Conservation (phyloP, 2,888 invertebrate genomes). For the Seira musarum region DNA sequence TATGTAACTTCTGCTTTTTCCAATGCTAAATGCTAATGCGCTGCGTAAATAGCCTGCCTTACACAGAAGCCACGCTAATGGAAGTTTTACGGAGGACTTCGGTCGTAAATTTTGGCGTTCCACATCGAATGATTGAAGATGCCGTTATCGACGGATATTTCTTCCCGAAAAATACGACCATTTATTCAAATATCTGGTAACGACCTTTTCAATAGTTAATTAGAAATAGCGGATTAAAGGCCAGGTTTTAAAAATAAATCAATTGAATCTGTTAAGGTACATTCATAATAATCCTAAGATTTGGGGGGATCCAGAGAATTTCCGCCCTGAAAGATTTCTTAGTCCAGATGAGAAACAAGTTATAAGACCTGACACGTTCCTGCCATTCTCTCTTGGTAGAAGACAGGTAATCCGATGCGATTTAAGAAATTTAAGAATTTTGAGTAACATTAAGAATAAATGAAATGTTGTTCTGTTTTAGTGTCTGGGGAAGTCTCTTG, state of each 20-base stretch:
- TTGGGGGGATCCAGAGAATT: conserved; percentile 57
- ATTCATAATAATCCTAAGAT: conserved; percentile 52
- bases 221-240: too few relatives aligned
- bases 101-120: too few relatives aligned
- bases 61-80: conserved; percentile 15
- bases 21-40: not conserved
- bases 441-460: not conserved
- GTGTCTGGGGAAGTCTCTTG: not conserved
- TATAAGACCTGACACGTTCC: conserved; percentile 38
- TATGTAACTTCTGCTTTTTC: not conserved
- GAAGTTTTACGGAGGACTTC: too few relatives aligned
- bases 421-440: not conserved
- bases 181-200: conserved; percentile 40
- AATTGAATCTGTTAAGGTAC: too few relatives aligned
- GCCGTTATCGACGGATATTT: conserved; percentile 34
- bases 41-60: conserved; percentile 11
- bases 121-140: conserved; percentile 36
- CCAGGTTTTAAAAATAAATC: too few relatives aligned
- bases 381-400: too few relatives aligned
- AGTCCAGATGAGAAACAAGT: conserved; percentile 37
- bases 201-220: too few relatives aligned
- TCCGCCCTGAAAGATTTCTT: conserved; percentile 60
- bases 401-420: not conserved
- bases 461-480: not conserved
- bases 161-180: conserved; percentile 44